Conservation (phyloP, 2,797 vertebrate species). For the Podarcis lilfordi region DNA sequence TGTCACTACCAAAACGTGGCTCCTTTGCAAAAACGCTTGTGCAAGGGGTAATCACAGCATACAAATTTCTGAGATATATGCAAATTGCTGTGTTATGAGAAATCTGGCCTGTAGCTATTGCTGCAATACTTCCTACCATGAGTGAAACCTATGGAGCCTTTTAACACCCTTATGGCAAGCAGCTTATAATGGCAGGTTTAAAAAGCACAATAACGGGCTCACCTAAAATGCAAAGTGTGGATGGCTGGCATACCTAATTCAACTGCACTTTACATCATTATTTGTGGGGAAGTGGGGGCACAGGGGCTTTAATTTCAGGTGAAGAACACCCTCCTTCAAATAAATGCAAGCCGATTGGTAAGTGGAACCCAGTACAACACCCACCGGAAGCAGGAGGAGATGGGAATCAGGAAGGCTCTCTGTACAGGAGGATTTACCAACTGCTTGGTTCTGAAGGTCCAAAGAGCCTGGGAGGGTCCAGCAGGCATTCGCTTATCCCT, state of each 20-base stretch:
- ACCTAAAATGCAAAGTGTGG: neutral
- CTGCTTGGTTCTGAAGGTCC: neutral
- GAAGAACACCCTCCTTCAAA: slow-evolving; percentile 15
- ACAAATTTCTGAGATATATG: neutral
- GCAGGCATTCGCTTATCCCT: neutral
- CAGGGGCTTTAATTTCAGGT: neutral
- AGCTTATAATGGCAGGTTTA: neutral
- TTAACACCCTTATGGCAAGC: neutral
- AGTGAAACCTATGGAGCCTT: neutral
- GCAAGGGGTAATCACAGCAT: neutral
- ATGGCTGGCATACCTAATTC: neutral
- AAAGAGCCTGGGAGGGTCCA: neutral
- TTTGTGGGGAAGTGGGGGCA: neutral
- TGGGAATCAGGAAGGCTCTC: neutral
- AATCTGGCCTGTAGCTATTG: neutral
- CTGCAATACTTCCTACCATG: neutral
- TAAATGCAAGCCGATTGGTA: neutral
- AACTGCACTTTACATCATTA: slow-evolving; percentile 5
- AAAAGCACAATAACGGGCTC: neutral
- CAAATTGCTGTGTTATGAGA: rapidly evolving
- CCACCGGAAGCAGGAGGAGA: neutral
- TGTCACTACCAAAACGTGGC: slow-evolving; percentile 9
- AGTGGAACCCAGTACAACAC: neutral
- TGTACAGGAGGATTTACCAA: neutral
- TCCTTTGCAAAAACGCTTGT: neutral